Evolutionary conservation across 2,888 invertebrate species (phyloP).

Genomic region (Agrotis clavis): DNA sequence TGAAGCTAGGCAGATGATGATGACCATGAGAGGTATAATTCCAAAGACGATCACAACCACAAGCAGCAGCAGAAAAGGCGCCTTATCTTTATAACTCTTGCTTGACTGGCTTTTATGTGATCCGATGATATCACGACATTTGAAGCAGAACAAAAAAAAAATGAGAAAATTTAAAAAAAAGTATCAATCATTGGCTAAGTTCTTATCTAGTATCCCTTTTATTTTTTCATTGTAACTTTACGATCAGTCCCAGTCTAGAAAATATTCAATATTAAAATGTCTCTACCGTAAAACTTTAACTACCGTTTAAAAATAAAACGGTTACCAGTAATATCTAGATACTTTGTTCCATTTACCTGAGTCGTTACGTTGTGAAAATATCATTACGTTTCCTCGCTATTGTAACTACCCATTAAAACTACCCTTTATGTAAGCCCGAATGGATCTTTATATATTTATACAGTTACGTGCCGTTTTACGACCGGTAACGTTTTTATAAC

Average conservation of each 20-base stretch:
- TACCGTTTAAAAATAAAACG: constrained; percentile 34
- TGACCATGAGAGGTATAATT: no score
- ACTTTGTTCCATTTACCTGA: constrained; percentile 24
- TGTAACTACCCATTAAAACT: constrained; percentile 46
- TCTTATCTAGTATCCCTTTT: background rate
- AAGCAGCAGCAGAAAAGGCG: background rate
- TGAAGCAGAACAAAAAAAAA: background rate
- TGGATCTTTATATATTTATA: constrained; percentile 55
- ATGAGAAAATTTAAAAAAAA: background rate
- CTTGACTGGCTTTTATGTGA: no score
- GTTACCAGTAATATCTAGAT: constrained; percentile 33
- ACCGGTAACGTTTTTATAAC: constrained; percentile 54
- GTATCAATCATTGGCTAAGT: background rate
- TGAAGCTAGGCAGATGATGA: no score
- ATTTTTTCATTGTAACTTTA: background rate
- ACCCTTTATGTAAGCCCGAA: constrained; percentile 33
- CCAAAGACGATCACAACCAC: background rate
- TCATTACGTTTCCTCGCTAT: constrained; percentile 33
- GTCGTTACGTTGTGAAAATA: constrained; percentile 43
- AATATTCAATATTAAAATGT: constrained; percentile 17
- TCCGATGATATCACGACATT: background rate
- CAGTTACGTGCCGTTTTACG: constrained; percentile 50
- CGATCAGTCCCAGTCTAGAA: background rate
- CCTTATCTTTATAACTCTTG: background rate
- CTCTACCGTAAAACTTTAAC: constrained; percentile 35